phyloP scores from a whole-genome alignment of 2,797 vertebrate species.

The Hyperoplus lanceolatus region DNA sequence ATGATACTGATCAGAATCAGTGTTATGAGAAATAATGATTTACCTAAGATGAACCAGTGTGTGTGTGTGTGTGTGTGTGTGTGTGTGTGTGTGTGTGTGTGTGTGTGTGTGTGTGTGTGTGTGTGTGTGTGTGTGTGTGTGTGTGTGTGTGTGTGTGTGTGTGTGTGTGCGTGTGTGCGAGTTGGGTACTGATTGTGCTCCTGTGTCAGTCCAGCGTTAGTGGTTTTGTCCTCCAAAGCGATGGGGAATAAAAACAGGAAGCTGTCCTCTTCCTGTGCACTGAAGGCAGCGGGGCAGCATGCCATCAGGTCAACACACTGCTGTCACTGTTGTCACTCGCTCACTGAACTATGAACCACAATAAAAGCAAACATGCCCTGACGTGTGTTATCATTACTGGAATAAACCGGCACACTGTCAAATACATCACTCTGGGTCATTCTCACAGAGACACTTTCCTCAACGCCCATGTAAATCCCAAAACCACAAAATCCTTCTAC shows the following conservation, averaged over 20 bases:
- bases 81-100: conserved; percentile 23
- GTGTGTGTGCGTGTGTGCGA: neutral
- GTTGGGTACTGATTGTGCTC: conserved; percentile 45
- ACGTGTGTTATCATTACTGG: conserved; percentile 36
- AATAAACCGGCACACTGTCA: conserved; percentile 11
- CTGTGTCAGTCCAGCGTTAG: conserved; percentile 54
- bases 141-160: conserved; percentile 11
- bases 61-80: conserved; percentile 20
- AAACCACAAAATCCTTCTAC: no score
- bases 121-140: conserved; percentile 18
- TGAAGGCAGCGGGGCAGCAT: conserved; percentile 63
- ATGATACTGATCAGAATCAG: conserved; percentile 14
- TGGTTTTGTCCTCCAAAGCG: conserved; percentile 69
- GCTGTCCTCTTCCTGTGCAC: conserved; percentile 76
- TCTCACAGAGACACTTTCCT: conserved; percentile 16
- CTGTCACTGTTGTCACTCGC: conserved; percentile 26
- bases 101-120: conserved; percentile 18
- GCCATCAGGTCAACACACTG: conserved; percentile 49
- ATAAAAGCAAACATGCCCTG: conserved; percentile 42
- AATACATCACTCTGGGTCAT: conserved; percentile 22
- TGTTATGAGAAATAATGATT: conserved; percentile 32
- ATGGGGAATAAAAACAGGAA: conserved; percentile 86
- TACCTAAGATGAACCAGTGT: conserved; percentile 16
- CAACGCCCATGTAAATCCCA: neutral
- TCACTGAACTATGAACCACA: conserved; percentile 29